Base-by-base conservation (phyloP, 2,888 invertebrate genomes). In the Neoascia interrupta region DNA sequence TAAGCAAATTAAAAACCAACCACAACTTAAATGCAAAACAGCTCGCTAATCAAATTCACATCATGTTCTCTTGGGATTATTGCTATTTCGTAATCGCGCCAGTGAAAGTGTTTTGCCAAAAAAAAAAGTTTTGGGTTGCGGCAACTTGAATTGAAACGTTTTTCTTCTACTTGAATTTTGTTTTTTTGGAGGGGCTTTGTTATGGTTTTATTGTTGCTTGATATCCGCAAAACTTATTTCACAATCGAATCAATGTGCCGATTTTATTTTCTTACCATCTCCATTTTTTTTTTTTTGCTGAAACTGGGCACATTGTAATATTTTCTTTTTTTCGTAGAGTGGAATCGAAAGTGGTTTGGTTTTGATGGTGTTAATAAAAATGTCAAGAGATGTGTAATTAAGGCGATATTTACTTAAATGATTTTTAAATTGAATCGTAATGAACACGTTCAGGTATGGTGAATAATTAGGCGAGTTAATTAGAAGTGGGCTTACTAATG, bases 101-200 rank as follows among this genome's bases (percentile, higher is more conserved):
- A 76, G 76, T 64, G 76, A 76, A 76, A 76, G 76, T 76, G 70
- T 60, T 70, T 76, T 66, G 60, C 64, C 70, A 53, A 70, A 76
- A 75, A 58, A 61, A 31, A 18, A 28, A 49, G 15, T 47, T 60
- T 60, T 41, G 23, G 53, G 34, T 36, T 45, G n/a, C 39, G 37
- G 16, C 53, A 60, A n/a, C 15, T 15, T 45, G 45, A 31, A 64
- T 43, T 41, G 54, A 37, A 51, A 37, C 18, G 41, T 63, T 63
- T 10, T 8, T 16, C 8, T 13, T 41, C 19, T 13, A 3, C 23
- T 31, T 34, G 11, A 4, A 6, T 23, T 34, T 10, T 21, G 39
- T 58, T 63, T 43, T 23, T 26, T 49, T 36, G 36, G 10, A 0
- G 13, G 15, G 69, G 53, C 61, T 53, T 70, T 72, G 61, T 54